A percentile compares a stretch with the other conserved stretches of the same genome.
Evolutionary conservation across 1,140 invertebrate species (phyloP).

Genomic region (Papilio helenus): DNA sequence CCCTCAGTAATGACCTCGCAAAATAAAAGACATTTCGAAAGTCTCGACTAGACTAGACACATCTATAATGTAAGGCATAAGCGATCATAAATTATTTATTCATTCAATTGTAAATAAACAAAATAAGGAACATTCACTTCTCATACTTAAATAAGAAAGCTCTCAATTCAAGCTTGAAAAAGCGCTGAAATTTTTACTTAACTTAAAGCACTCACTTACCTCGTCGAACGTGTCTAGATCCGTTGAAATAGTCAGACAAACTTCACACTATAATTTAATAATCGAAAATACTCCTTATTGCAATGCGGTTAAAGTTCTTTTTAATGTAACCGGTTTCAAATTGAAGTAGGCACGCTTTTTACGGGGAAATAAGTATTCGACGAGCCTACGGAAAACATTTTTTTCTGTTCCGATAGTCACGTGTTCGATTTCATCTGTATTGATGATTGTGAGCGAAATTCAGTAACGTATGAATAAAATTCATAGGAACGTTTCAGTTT

Average conservation of each 20-base stretch:
- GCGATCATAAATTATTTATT: background rate
- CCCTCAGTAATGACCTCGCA: too few relatives aligned
- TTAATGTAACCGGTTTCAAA: background rate
- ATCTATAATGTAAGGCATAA: too few relatives aligned
- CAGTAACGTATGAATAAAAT: background rate
- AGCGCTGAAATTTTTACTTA: constrained; percentile 25
- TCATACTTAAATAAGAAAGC: background rate
- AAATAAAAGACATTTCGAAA: too few relatives aligned
- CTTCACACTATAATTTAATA: background rate
- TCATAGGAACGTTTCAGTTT: background rate
- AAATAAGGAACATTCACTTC: background rate
- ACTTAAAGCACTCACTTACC: constrained; percentile 21
- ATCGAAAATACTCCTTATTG: background rate
- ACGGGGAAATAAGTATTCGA: constrained; percentile 53
- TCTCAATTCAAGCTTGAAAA: constrained; percentile 21
- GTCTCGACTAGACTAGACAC: background rate
- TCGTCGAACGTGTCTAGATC: constrained; percentile 12
- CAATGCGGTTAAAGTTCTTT: background rate
- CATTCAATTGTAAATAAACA: background rate
- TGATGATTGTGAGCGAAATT: constrained; percentile 26
- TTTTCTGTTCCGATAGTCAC: constrained; percentile 39
- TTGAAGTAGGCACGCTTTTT: constrained; percentile 25
- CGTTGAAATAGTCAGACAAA: background rate
- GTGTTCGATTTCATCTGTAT: constrained; percentile 43
- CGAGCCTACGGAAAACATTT: constrained; percentile 46